A percentile compares a stretch with the other conserved stretches of the same genome.
Evolutionary conservation across 2,888 invertebrate species (phyloP).

Genomic region (Quadriops clusia): DNA sequence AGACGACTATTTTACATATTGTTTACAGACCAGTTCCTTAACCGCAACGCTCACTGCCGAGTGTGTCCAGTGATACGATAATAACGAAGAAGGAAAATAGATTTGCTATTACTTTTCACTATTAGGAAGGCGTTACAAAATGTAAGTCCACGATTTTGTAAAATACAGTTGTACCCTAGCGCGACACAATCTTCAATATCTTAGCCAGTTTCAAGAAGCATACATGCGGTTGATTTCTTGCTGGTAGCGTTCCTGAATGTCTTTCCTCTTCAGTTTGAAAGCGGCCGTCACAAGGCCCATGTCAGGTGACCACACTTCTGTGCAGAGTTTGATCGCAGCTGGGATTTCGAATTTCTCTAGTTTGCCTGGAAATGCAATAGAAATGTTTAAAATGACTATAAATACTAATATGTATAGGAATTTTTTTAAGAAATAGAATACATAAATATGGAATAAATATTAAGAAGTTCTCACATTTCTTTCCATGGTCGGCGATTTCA

Average conservation of each 20-base stretch:
- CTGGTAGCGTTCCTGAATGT: slow-evolving; percentile 88
- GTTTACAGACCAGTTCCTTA: too few species aligned
- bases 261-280: slow-evolving; percentile 93
- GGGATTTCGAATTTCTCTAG: slow-evolving; percentile 89
- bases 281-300: slow-evolving; percentile 96
- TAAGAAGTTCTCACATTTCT: slow-evolving; percentile 60
- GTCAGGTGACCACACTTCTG: slow-evolving; percentile 95
- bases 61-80: too few species aligned
- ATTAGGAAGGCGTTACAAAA: too few species aligned
- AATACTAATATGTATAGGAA: not conserved
- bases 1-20: too few species aligned
- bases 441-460: not conserved
- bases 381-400: slow-evolving; percentile 1
- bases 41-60: too few species aligned
- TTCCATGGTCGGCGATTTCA: slow-evolving; percentile 71
- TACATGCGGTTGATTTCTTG: slow-evolving; percentile 91
- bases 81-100: too few species aligned
- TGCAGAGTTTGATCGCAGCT: slow-evolving; percentile 72
- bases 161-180: too few species aligned
- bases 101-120: too few species aligned
- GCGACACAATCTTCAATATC: slow-evolving; percentile 7
- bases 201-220: slow-evolving; percentile 58
- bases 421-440: slow-evolving; percentile 1
- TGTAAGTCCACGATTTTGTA: too few species aligned
- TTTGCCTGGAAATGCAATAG: slow-evolving; percentile 49